These are phyloP conservation scores for Leptodactylus fuscus DNA, from an alignment of 2,113 vertebrate species.

Conservation along the genomic window DNA sequence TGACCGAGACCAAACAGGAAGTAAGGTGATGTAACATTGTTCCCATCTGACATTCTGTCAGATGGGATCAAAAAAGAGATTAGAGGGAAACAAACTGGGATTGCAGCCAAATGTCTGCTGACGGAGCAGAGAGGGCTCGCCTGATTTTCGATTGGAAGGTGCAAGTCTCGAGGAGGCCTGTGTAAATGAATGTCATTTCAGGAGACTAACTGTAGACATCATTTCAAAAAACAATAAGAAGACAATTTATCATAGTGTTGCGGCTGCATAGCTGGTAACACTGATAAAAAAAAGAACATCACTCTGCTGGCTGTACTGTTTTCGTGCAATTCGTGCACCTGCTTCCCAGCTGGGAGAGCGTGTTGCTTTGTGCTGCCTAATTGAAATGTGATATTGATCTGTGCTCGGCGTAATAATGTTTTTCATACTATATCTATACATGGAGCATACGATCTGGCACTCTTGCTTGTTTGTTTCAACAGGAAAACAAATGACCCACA, in stretches of 20 bases:
- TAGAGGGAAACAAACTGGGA: constrained; percentile 54
- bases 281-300: constrained; percentile 28
- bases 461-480: constrained; percentile 51
- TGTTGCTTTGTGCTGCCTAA: constrained; percentile 50
- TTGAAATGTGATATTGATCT: constrained; percentile 60
- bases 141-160: constrained; percentile 17
- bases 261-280: constrained; percentile 40
- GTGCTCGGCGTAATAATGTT: constrained; percentile 53
- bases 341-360: constrained; percentile 36
- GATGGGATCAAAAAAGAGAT: constrained; percentile 54
- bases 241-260: constrained; percentile 50
- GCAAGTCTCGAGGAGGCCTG: constrained; percentile 11
- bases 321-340: constrained; percentile 48
- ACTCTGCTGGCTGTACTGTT: constrained; percentile 18
- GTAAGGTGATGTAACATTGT: constrained; percentile 42
- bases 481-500: constrained; percentile 57
- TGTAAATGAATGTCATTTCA: constrained; percentile 56
- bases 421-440: constrained; percentile 52
- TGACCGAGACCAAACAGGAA: constrained; percentile 33
- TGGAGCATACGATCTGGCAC: constrained; percentile 35
- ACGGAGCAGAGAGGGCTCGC: constrained; percentile 37
- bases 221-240: constrained; percentile 47
- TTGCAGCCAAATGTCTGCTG: constrained; percentile 44
- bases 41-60: constrained; percentile 55
- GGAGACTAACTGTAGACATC: constrained; percentile 38